Conservation (phyloP, 2,888 invertebrate genomes). For the Apodemia mormo region DNA sequence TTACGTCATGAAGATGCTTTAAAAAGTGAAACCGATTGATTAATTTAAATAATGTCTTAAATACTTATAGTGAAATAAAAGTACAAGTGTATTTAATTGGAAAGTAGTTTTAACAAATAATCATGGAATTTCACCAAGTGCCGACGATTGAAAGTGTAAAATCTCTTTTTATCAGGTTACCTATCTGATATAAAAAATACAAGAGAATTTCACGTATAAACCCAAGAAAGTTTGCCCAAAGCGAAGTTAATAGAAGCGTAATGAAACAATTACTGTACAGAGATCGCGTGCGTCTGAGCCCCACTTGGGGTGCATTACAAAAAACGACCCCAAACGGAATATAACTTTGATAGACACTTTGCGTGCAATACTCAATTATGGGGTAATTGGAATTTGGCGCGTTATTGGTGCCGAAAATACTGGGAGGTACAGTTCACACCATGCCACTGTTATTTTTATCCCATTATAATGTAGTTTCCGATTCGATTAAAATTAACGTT, state of each 20-base stretch:
- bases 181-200: not conserved
- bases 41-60: too few species aligned
- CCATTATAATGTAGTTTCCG: constrained; percentile 62
- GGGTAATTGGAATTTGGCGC: constrained; percentile 74
- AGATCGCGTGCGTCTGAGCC: constrained; percentile 59
- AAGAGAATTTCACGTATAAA: constrained; percentile 13
- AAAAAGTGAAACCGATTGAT: too few species aligned
- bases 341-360: constrained; percentile 80
- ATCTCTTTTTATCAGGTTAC: too few species aligned
- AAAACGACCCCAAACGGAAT: constrained; percentile 63
- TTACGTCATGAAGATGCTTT: too few species aligned
- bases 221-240: constrained; percentile 59
- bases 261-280: constrained; percentile 79
- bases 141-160: too few species aligned
- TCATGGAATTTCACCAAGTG: too few species aligned
- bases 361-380: constrained; percentile 71
- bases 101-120: too few species aligned
- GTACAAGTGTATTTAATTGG: too few species aligned
- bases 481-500: constrained; percentile 28
- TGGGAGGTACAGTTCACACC: constrained; percentile 68
- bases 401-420: constrained; percentile 70
- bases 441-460: constrained; percentile 52
- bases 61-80: too few species aligned
- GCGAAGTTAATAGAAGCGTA: constrained; percentile 79
- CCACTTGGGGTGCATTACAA: constrained; percentile 62